Base-by-base conservation (phyloP, 2,113 vertebrate species). In the Chaetorhynchus papuensis region DNA sequence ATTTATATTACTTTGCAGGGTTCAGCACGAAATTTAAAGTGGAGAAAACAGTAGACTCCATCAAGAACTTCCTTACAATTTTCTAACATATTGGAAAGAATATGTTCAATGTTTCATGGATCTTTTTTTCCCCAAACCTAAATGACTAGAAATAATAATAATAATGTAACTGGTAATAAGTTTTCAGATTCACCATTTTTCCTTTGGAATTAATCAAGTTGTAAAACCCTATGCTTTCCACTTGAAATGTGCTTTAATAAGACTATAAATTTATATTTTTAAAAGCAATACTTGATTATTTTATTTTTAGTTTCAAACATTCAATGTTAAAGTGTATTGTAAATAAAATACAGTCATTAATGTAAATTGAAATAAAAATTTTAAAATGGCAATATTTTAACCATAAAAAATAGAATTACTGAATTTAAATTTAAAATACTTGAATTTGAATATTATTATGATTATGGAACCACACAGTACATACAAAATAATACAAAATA, bases 91-190 rank as follows among this genome's bases (percentile, higher is more conserved):
- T 59, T 44, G 3, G 13, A 42, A 74, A 57, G 26, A 74, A 41
- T 35, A 30, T 30, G 3, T 35, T 69, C 21, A 64, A 50, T n/a
- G 3, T 15, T 57, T 66, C n/a, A 30, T n/a, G 10, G 14, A n/a
- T 11, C 0, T 9, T 14, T 45, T 81, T 41, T n/a, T 21, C 1
- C 23, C 15, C 13, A 45, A 37, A 45, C 35, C 1, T 6, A 49
- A 52, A 50, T 74, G 2, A 18, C 7, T 27, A 41, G 7, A 16
- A 72, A 61, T 47, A 66, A 41, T 39, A 66, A 41, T 39, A 47
- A 44, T 33, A 75, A 65, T 30, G 13, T 13, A 83, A 70, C 7
- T 24, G 2, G 13, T 41, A 30, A 35, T 68, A 76, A 59, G 8
- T 37, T 71, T 75, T 37, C 19, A 54, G 11, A 59, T 15, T 50